Base-by-base conservation (phyloP, 2,888 invertebrate species). In the Netelia melanura region DNA sequence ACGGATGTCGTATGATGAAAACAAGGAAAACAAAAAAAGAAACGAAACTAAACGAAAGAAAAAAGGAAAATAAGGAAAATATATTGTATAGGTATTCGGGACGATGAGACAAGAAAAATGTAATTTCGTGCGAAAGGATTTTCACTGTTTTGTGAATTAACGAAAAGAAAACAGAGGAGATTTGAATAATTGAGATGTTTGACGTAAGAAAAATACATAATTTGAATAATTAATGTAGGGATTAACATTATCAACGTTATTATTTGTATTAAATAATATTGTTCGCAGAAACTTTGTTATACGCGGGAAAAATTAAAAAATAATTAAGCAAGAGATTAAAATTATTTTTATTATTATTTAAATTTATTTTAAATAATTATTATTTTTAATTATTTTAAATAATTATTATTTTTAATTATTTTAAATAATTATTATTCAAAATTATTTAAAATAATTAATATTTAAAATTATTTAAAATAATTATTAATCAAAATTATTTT, bases 1-100 rank as follows among this genome's bases (percentile, higher is more conserved):
- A 68, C 68, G 77, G 62, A 70, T 62, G 65, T 62, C 43, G 48
- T 68, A 52, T 77, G 71, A 74, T 17, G 72, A 77, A 71, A 77
- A 77, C 54, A 17, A 72, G 23, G 52, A 56, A 23, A 44, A 65
- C 17, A 17, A 68, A 52, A 11, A 6, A 14, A 25, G 2, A 25
- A 25, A 25, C 25, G 3, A 25, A 25, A 25, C 2, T 3, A 25
- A 25, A 25, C 25, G 25, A 56, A 56, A 17, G 21, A 25, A 25
- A 25, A 58, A 58, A 17, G 6, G 23, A 58, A 58, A 58, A 17
- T n/a, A 58, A 21, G 14, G 2, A 11, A 52, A 52, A 52, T 52
- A 52, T 52, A 52, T 52, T 11, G 44, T 58, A 17, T 17, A 17
- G 17, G 17, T 17, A 17, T 17, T 17, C 17, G 17, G 30, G 44